These are phyloP conservation scores for Lacerta viridis DNA, from an alignment of 2,797 vertebrate genomes.

Conservation along the genomic window DNA sequence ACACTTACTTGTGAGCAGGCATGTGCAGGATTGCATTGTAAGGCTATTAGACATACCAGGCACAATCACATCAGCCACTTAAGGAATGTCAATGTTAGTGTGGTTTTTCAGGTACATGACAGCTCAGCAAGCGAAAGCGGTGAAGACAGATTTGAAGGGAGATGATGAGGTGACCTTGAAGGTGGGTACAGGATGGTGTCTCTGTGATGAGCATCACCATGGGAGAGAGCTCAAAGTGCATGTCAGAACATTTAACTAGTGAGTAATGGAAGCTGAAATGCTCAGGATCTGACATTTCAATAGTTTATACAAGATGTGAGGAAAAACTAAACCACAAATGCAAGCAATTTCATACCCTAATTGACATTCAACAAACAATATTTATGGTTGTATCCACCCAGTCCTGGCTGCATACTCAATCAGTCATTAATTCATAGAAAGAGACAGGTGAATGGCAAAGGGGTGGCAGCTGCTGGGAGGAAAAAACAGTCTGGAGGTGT, in stretches of 20 bases:
- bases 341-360: constrained; percentile 7
- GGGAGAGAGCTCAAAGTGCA: constrained; percentile 21
- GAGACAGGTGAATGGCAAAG: constrained; percentile 22
- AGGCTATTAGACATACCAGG: background rate
- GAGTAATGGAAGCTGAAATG: constrained; percentile 29
- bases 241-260: constrained; percentile 17
- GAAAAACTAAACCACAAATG: constrained; percentile 6
- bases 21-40: too few relatives aligned
- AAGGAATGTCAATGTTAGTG: background rate
- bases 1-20: too few relatives aligned
- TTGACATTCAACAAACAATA: constrained; percentile 33
- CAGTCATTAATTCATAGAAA: constrained; percentile 19
- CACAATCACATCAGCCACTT: background rate
- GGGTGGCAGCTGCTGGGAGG: background rate
- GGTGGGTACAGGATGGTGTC: background rate
- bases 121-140: background rate
- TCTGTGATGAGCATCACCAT: background rate
- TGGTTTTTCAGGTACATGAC: background rate
- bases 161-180: constrained; percentile 15
- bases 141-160: background rate
- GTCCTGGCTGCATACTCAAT: constrained; percentile 3
- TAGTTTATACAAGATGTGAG: constrained; percentile 9
- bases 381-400: background rate
- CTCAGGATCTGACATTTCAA: constrained; percentile 19
- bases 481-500: background rate